Evolutionary conservation across 1,140 invertebrate species (phyloP).

Genomic region (Epicauta chinensis): DNA sequence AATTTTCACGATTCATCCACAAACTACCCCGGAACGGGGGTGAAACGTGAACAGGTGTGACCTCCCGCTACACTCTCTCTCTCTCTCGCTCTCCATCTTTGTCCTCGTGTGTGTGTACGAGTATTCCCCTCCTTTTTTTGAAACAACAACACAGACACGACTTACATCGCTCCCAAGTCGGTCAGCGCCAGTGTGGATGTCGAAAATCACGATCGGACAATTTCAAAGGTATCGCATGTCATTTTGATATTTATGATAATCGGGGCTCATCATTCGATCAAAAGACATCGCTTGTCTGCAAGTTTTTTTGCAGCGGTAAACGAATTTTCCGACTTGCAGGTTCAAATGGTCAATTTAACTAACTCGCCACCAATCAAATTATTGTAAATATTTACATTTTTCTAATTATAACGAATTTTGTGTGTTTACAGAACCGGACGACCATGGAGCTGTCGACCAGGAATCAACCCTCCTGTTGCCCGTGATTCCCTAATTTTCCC

Average conservation of each 20-base stretch:
- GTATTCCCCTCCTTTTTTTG: too few relatives aligned
- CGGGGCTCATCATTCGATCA: constrained; percentile 5
- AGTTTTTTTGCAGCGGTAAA: constrained; percentile 1
- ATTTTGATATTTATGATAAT: constrained; percentile 25
- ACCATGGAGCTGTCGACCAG: too few relatives aligned
- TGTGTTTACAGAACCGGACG: too few relatives aligned
- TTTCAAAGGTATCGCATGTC: constrained; percentile 29
- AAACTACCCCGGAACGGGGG: constrained; percentile 25
- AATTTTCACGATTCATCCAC: too few relatives aligned
- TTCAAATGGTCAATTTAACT: too few relatives aligned
- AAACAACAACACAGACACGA: neutral
- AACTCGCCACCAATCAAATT: too few relatives aligned
- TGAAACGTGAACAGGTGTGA: constrained; percentile 39
- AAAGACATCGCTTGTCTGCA: constrained; percentile 3
- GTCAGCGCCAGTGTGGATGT: constrained; percentile 34
- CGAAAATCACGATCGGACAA: constrained; percentile 30
- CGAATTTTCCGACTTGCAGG: neutral
- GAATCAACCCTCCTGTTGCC: too few relatives aligned
- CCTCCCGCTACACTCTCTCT: constrained; percentile 18
- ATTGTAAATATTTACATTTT: too few relatives aligned
- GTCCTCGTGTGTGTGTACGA: too few relatives aligned
- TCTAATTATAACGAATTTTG: too few relatives aligned
- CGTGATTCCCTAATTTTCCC: too few relatives aligned
- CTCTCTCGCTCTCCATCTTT: neutral
- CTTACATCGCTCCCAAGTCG: constrained; percentile 25